Evolutionary conservation across 2,797 vertebrate genomes (phyloP), one percentile per base, ranked within the genome.

Genomic region (Urosaurus nigricauda): DNA sequence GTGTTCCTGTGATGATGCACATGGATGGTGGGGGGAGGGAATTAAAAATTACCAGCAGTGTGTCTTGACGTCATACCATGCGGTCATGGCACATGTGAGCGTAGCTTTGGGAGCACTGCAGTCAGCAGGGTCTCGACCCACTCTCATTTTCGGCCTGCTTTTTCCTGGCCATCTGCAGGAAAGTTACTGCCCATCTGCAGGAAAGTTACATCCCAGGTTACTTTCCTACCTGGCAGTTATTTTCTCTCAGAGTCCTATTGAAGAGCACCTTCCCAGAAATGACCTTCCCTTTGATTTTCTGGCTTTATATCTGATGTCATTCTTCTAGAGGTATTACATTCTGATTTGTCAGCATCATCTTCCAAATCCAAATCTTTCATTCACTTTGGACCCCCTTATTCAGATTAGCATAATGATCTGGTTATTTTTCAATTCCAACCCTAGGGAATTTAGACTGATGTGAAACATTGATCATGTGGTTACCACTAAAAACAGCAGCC

Each of bases 401-500:
- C 37, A 86, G 19, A 19, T 65, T 40, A 51, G 58, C 19, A 65
- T 37, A 58, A 51, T 74, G 87, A 89, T 60, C 19, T 63, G 47
- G 0, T 13, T 79, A 86, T 88, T 87, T 79, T 65, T 60, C 86
- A 16, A 82, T 35, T 71, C n/a, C 87, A 89, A 1, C 2, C 88
- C 79, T 85, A 80, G n/a, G 32, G 82, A 84, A 90, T 84, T 87
- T 73, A 51, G 43, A 7, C 12, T 68, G 35, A 58, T 63, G 60
- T 17, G 32, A 12, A 32, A 84, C 26, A 32, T 60, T 40, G 43
- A 60, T 60, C 56, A 19, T 43, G 53, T 63, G 26, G 29, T 37
- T 77, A 60, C 53, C n/a, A 17, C 60, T 86, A 4, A 78, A 51
- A 86, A 65, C 43, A 56, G 3, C 2, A 81, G 16, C 40, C 58